Evolutionary conservation across 2,113 vertebrate genomes (phyloP), one percentile per base, ranked within the genome.

Genomic region (Panthera leo): DNA sequence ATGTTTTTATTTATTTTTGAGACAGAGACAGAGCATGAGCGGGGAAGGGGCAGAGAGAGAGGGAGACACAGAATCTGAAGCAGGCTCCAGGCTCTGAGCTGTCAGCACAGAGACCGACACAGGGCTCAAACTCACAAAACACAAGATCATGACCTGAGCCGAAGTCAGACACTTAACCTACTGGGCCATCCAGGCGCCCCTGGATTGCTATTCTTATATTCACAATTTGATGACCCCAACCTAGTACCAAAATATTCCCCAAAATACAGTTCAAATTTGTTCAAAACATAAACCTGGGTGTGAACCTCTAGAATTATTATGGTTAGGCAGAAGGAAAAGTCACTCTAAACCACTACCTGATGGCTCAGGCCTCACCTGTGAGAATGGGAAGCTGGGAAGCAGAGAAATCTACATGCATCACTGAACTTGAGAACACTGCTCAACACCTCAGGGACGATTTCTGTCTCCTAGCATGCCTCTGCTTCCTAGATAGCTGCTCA

Each of bases 401-500:
- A 0, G 71, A 73, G 71, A 73, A 73, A 42, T 73, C 71, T 42
- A 73, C 27, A 48, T 76, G 42, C 27, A 76, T 76, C 42, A 76
- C 42, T 31, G 75, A 76, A 18, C 75, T 45, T 10, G 25, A 53
- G 25, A 75, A 18, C 45, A 55, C 21, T 6, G 31, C 42, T 31
- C 5, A 15, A 34, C 51, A 61, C 14, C 34, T 80, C 53, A 0
- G 18, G 51, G 23, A 2, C 8, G 21, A 15, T 29, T 19, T 53
- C 1, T 23, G 14, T 63, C 39, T 25, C 71, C 18, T 10, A 10
- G 11, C 31, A 13, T 9, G 4, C 42, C 89, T 88, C 98, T 99
- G 99, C 97, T 99, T 99, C 91, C 99, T 99, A 0, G 99, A 98
- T 29, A 99, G 99, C 98, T 99, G 99, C 97, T 99, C 98, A 0